These are phyloP conservation scores for Seriola aureovittata DNA, from an alignment of 2,113 vertebrate genomes.

Conservation along the genomic window DNA sequence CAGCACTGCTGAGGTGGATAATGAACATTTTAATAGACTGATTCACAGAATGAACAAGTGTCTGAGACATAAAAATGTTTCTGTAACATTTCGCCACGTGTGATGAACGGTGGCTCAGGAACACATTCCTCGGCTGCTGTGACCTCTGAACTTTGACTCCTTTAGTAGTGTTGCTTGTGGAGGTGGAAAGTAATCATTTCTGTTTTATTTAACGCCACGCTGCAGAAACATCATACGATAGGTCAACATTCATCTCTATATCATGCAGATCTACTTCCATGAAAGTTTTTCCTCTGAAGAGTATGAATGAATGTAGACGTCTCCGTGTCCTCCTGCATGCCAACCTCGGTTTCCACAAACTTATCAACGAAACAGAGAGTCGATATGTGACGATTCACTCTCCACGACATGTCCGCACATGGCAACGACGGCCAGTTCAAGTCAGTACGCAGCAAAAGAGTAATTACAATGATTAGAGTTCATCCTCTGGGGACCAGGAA, in stretches of 20 bases:
- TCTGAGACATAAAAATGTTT: neutral
- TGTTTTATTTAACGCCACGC: neutral
- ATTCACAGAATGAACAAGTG: neutral
- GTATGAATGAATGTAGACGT: no score
- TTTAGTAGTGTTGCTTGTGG: neutral
- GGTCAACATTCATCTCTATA: neutral
- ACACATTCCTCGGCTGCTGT: neutral
- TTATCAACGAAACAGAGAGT: no score
- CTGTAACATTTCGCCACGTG: no score
- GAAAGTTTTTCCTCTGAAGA: no score
- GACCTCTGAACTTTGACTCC: neutral
- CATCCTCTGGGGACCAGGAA: neutral
- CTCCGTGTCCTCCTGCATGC: no score
- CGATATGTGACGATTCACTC: no score
- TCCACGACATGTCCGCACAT: no score
- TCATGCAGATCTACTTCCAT: no score
- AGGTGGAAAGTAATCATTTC: neutral
- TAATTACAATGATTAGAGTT: neutral
- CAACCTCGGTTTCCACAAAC: no score
- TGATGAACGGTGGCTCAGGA: neutral
- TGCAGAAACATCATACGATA: neutral
- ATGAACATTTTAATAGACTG: constrained; percentile 1
- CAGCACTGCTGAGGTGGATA: neutral
- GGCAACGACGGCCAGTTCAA: no score
- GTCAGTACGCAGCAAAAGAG: no score